These are phyloP conservation scores for Cynopterus brachyotis DNA, from an alignment of 2,113 vertebrate species.

Conservation along the genomic window DNA sequence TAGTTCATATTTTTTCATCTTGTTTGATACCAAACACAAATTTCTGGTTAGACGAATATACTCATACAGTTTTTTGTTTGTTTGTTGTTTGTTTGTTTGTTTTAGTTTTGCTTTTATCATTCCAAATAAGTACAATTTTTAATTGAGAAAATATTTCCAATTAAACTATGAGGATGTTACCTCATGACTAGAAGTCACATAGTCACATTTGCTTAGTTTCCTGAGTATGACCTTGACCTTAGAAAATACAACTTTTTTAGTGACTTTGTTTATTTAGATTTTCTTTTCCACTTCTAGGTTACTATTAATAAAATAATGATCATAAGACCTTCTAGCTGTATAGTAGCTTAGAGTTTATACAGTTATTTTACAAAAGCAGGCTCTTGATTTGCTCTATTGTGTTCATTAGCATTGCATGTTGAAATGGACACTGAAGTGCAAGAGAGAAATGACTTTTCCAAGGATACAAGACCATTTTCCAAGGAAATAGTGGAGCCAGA, in stretches of 20 bases:
- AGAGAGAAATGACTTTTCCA: not conserved
- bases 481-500: not conserved
- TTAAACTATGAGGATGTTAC: not conserved
- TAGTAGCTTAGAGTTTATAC: not conserved
- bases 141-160: not conserved
- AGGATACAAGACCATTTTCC: too few species aligned
- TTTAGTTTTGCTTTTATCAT: not conserved
- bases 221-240: not conserved
- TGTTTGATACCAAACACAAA: not conserved
- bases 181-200: not conserved
- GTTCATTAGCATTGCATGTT: not conserved
- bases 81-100: not conserved
- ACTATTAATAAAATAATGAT: not conserved
- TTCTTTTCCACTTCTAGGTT: not conserved
- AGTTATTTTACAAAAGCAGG: not conserved
- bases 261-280: not conserved
- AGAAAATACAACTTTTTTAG: not conserved
- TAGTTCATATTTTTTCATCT: not conserved
- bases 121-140: conserved; percentile 21
- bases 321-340: not conserved
- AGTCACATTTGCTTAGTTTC: not conserved
- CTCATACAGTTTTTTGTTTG: not conserved
- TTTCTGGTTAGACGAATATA: not conserved
- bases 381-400: not conserved
- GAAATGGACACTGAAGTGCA: not conserved